Evolutionary conservation across 1,140 invertebrate species (phyloP), one percentile per base, ranked within the genome.

Genomic region (Orussus abietinus): DNA sequence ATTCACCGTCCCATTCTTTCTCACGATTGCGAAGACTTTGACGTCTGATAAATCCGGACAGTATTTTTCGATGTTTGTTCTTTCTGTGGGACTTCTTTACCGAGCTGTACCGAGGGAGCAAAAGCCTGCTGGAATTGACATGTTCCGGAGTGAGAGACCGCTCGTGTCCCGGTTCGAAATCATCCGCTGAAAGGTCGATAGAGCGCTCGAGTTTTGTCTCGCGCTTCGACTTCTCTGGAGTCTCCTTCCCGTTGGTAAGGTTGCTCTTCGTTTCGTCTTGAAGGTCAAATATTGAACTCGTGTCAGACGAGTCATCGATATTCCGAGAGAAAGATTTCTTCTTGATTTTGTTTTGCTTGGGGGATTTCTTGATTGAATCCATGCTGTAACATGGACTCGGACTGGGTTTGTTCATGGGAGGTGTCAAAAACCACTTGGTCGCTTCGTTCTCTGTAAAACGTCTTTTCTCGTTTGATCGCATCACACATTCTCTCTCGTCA

Each of bases 11-110:
- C n/a, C 13, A 18, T 9, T 40, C 12, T 4, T 28, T 31, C 14
- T 40, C 26, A 9, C 39, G 32, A 22, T 32, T 45, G 3, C 58
- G 47, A 9, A 49, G 19, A 47, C 59, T 57, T 12, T 59, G 51
- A 3, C 58, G 33, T 36, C 55, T 55, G 0, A 51, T 30, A 37
- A 54, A 60, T 5, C 43, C 55, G 1, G 46, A 51, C 12, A 65
- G 3, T 22, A 55, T 66, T 38, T 63, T 64, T 9, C 29, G 50
- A n/a, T 51, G 47, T 28, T 71, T 71, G 10, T 68, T 65, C 29
- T 71, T 69, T 35, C 55, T 63, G 19, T 71, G 68, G 1, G 66
- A 69, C 14, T 59, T 66, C 38, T 71, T 69, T 4, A 71, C 60
- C 0, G 66, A 71, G 34, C 57, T 60, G 36, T 57, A 69, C 28